Conservation (phyloP, 2,797 vertebrate species). For the Pristis pectinata region DNA sequence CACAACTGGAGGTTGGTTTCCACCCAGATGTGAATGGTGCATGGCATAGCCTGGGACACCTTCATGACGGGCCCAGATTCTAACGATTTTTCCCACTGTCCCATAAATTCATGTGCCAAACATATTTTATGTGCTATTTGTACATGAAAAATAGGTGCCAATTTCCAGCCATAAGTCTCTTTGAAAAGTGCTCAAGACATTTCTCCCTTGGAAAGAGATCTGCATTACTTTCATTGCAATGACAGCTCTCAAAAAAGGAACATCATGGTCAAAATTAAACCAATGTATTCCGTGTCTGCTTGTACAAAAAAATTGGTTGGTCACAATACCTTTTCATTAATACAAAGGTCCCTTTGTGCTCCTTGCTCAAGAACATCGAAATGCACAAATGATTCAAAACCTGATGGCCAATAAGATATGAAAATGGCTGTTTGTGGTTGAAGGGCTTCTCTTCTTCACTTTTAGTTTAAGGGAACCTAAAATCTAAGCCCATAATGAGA, state of each 20-base stretch:
- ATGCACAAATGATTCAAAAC: neutral
- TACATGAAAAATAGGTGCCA: neutral
- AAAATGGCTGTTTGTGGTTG: neutral
- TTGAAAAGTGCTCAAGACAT: neutral
- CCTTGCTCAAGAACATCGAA: neutral
- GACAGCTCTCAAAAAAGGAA: neutral
- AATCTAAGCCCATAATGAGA: neutral
- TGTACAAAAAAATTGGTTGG: neutral
- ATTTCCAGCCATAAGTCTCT: neutral
- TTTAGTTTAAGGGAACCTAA: neutral
- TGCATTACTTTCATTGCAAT: neutral
- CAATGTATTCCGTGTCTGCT: neutral
- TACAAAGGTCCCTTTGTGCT: neutral
- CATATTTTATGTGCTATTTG: too few species aligned
- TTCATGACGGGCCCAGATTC: too few species aligned
- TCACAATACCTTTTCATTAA: neutral
- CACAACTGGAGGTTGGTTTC: too few species aligned
- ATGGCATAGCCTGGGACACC: too few species aligned
- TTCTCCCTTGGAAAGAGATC: neutral
- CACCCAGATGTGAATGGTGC: too few species aligned
- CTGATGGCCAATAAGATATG: neutral
- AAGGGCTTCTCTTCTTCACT: neutral
- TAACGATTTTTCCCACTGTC: too few species aligned
- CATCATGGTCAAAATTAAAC: neutral
- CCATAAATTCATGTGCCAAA: too few species aligned